Evolutionary conservation across 1,140 invertebrate genomes (phyloP), one percentile per base, ranked within the genome.

Genomic region (Globodera ellingtonae): DNA sequence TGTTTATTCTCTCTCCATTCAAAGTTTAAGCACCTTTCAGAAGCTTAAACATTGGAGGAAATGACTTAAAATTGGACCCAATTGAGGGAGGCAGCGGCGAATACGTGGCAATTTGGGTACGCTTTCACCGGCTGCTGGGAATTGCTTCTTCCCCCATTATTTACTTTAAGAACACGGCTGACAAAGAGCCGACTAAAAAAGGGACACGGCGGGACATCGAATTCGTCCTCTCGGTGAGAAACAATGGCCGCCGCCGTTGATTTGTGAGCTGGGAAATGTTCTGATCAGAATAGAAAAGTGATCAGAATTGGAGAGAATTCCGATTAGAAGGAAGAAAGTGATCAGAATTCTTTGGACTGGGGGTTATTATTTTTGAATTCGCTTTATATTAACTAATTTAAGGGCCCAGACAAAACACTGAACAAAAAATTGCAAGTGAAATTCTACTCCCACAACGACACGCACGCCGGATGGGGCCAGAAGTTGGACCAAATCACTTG

Each of bases 401-500:
- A 82, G 78, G 69, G 21, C 44, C 50, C 73, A 15, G 56, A 76
- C 66, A 76, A 71, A 59, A 81, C 35, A 18, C 21, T 82, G 15
- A 81, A 81, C 52, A 83, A 82, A 48, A 82, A 67, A 10, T 46
- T 82, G 62, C 81, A 82, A 67, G 71, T 76, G 8, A 82, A 82
- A 65, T 82, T 82, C 46, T 82, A 82, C 21, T 67, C 72, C 8
- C 74, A 82, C n/a, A 50, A 47, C n/a, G 70, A 82, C 50, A 59
- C 47, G 9, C 81, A 82, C 52, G 81, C 81, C 9, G 79, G 50
- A 15, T 82, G 81, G 79, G 81, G 81, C 5, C 81, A 82, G 10
- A 82, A 82, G 21, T 47, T 82, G 66, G 81, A 82, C 46, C 52
- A 66, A 21, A 67, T 82, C 18, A 69, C 50, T 21, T 82, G 81